A percentile compares a stretch with the other conserved stretches of the same genome.
These are phyloP conservation scores for Centropyge bicolor DNA, from an alignment of 2,797 vertebrate species.

Conservation along the genomic window DNA sequence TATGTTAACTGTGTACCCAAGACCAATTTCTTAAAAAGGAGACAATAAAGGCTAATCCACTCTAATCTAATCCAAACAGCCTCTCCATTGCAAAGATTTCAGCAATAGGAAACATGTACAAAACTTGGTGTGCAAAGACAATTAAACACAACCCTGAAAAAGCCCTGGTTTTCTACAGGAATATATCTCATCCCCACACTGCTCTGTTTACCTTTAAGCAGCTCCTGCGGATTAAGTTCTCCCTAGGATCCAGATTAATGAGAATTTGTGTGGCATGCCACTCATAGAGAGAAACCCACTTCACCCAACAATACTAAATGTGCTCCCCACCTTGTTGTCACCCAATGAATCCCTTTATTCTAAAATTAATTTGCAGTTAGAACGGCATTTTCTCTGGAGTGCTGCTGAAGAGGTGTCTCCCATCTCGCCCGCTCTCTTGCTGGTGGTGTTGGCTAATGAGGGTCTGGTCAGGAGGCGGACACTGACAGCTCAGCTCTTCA, in stretches of 20 bases:
- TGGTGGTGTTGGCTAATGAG: constrained; percentile 75
- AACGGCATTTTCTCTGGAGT: constrained; percentile 54
- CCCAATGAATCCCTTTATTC: constrained; percentile 38
- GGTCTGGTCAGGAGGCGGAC: constrained; percentile 70
- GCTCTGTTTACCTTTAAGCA: constrained; percentile 47
- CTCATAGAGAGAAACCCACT: constrained; percentile 48
- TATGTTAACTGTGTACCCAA: too few relatives aligned
- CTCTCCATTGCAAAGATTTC: not conserved
- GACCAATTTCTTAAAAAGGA: too few relatives aligned
- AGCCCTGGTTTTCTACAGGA: constrained; percentile 4
- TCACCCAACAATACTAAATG: constrained; percentile 25
- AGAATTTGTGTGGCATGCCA: constrained; percentile 33
- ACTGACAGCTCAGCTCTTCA: constrained; percentile 74
- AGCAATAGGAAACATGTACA: constrained; percentile 5
- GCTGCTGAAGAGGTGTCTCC: constrained; percentile 53
- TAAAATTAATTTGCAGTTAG: constrained; percentile 58
- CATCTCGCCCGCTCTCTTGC: constrained; percentile 43
- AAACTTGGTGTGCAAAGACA: constrained; percentile 27
- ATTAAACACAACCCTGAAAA: constrained; percentile 30
- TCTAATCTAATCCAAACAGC: not conserved
- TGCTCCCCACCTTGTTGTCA: constrained; percentile 42
- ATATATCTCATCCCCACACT: constrained; percentile 25
- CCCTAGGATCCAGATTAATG: constrained; percentile 30
- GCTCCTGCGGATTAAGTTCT: constrained; percentile 44
- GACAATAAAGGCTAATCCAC: too few relatives aligned